A percentile compares a stretch with the other conserved stretches of the same genome.
These are phyloP conservation scores for Sitodiplosis mosellana DNA, from an alignment of 1,140 invertebrate genomes.

Conservation along the genomic window DNA sequence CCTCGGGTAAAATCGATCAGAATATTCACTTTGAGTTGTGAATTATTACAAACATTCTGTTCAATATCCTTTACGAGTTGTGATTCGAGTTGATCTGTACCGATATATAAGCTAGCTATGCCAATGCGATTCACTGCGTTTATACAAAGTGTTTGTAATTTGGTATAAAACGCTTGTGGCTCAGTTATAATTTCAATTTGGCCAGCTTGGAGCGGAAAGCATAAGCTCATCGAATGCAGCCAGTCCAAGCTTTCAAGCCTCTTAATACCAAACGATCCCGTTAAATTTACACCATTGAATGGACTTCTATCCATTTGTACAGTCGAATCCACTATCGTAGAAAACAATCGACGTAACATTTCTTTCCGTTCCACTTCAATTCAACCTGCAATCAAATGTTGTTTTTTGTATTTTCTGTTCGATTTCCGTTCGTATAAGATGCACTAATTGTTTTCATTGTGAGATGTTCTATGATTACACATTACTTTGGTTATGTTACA, in stretches of 20 bases:
- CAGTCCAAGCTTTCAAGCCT: constrained; percentile 33
- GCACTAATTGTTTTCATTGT: no score
- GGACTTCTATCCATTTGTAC: constrained; percentile 2
- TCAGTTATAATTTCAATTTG: constrained; percentile 55
- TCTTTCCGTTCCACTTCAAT: no score
- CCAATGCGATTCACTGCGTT: constrained; percentile 61
- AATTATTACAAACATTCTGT: constrained; percentile 31
- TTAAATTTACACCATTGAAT: background rate
- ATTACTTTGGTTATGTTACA: background rate
- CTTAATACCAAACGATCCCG: background rate
- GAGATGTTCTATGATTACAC: background rate
- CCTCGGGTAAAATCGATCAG: constrained; percentile 82
- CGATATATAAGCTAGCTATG: constrained; percentile 84
- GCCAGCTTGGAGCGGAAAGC: constrained; percentile 47
- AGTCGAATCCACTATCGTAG: constrained; percentile 2
- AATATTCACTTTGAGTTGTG: constrained; percentile 56
- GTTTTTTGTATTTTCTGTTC: no score
- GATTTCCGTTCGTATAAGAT: no score
- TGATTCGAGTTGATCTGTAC: constrained; percentile 69
- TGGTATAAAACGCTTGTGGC: constrained; percentile 57
- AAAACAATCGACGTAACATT: background rate
- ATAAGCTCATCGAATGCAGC: constrained; percentile 46
- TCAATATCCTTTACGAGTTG: constrained; percentile 50
- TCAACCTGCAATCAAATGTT: background rate
- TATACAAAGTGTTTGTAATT: constrained; percentile 46